A percentile compares a stretch with the other conserved stretches of the same genome.
phyloP scores from a whole-genome alignment of 1,140 invertebrate species.

The Listronotus oregonensis region DNA sequence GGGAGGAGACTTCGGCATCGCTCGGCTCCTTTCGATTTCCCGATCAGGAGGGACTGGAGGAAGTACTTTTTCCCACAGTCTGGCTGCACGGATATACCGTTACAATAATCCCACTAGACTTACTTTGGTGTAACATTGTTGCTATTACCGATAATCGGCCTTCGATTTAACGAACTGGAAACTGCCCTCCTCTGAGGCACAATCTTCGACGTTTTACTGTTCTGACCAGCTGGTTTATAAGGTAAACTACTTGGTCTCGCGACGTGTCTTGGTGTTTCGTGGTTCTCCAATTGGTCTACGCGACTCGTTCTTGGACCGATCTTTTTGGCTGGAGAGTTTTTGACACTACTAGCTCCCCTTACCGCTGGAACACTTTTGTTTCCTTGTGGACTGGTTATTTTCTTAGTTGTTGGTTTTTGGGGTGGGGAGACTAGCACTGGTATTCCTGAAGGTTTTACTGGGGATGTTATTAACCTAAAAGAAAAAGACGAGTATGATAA shows the following conservation, averaged over 20 bases:
- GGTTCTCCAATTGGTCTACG: slow-evolving; percentile 61
- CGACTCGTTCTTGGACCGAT: slow-evolving; percentile 59
- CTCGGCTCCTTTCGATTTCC: too few species aligned
- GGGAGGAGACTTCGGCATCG: too few species aligned
- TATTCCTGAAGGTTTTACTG: slow-evolving; percentile 60
- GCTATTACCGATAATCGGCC: slow-evolving; percentile 36
- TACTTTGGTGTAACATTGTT: slow-evolving; percentile 58
- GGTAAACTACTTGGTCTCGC: slow-evolving; percentile 67
- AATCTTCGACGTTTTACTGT: slow-evolving; percentile 57
- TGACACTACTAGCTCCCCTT: slow-evolving; percentile 17
- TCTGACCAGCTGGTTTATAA: slow-evolving; percentile 63
- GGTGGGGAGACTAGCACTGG: slow-evolving; percentile 44
- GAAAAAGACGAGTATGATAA: not conserved
- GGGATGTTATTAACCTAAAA: slow-evolving; percentile 64
- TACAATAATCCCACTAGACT: slow-evolving; percentile 40
- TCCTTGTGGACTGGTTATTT: slow-evolving; percentile 30
- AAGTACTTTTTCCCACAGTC: too few species aligned
- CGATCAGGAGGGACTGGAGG: too few species aligned
- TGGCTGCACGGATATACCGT: too few species aligned
- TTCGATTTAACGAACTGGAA: slow-evolving; percentile 62
- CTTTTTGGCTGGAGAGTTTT: slow-evolving; percentile 38
- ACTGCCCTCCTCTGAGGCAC: slow-evolving; percentile 65
- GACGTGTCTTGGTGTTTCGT: slow-evolving; percentile 56
- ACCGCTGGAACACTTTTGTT: not conserved
- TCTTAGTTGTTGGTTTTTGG: slow-evolving; percentile 40